These are phyloP conservation scores for Naso thynnoides DNA, from an alignment of 2,797 vertebrate species.

Conservation along the genomic window DNA sequence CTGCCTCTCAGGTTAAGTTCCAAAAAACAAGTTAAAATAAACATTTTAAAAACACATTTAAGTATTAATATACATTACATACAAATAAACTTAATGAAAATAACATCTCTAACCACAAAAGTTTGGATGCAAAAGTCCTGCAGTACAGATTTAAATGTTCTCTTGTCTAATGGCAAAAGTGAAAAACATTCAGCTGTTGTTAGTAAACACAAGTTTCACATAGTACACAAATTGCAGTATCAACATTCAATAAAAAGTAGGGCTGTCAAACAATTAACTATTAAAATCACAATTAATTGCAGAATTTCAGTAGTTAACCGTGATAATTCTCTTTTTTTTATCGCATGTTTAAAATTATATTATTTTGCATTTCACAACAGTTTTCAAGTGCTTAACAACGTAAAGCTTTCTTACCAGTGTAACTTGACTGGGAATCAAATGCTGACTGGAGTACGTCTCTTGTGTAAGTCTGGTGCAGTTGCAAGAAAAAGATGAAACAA, in stretches of 20 bases:
- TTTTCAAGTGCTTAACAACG: no score
- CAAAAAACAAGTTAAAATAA: constrained; percentile 31
- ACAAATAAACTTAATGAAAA: constrained; percentile 1
- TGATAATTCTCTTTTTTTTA: no score
- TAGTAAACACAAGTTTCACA: constrained; percentile 32
- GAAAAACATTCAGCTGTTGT: constrained; percentile 1
- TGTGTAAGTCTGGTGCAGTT: no score
- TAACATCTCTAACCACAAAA: background rate
- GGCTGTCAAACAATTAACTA: no score
- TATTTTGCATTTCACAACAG: no score
- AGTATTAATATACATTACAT: constrained; percentile 19
- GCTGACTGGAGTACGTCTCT: no score
- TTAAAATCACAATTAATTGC: no score
- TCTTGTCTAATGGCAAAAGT: constrained; percentile 1
- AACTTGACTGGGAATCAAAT: no score
- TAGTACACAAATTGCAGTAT: constrained; percentile 36
- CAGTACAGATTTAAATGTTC: constrained; percentile 19
- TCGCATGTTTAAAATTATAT: no score
- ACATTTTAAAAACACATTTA: constrained; percentile 27
- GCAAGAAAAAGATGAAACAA: no score
- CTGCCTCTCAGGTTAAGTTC: background rate
- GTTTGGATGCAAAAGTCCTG: background rate
- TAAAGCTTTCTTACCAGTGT: no score
- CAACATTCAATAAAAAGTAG: constrained; percentile 21
- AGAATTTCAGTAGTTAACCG: no score